A percentile compares a stretch with the other conserved stretches of the same genome.
These are phyloP conservation scores for Phalloptychus januarius DNA, from an alignment of 2,797 vertebrate species.

Conservation along the genomic window DNA sequence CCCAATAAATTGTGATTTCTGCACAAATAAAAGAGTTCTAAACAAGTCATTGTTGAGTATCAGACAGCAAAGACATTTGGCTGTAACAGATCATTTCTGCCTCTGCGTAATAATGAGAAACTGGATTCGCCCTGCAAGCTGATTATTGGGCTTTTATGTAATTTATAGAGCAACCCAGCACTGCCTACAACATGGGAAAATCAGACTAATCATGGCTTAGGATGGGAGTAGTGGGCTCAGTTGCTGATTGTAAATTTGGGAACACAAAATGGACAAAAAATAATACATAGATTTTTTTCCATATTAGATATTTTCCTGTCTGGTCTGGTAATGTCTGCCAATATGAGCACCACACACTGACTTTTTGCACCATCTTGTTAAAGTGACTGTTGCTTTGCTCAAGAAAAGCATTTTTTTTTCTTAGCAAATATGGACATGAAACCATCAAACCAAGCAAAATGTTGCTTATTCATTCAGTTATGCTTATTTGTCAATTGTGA, in stretches of 20 bases:
- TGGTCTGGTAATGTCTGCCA: neutral
- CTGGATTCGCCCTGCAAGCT: slow-evolving; percentile 38
- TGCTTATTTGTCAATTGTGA: slow-evolving; percentile 36
- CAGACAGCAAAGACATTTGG: slow-evolving; percentile 34
- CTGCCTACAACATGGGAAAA: slow-evolving; percentile 15
- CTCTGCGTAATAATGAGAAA: slow-evolving; percentile 37
- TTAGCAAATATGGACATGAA: slow-evolving; percentile 12
- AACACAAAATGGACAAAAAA: neutral
- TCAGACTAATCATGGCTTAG: slow-evolving; percentile 25
- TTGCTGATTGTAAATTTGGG: slow-evolving; percentile 17
- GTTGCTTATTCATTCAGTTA: slow-evolving; percentile 49
- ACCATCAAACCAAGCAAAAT: slow-evolving; percentile 41
- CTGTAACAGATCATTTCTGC: slow-evolving; percentile 3
- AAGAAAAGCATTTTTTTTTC: slow-evolving; percentile 9
- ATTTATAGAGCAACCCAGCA: slow-evolving; percentile 47
- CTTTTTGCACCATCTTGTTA: neutral
- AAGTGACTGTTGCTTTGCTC: slow-evolving; percentile 2
- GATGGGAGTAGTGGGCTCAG: slow-evolving; percentile 20
- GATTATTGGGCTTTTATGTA: slow-evolving; percentile 50
- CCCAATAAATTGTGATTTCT: neutral
- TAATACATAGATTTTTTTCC: neutral
- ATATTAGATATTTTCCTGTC: neutral
- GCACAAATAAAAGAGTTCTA: neutral
- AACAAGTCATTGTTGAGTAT: neutral
- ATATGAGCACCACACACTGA: neutral